A percentile compares a stretch with the other conserved stretches of the same genome.
These are phyloP conservation scores for Zapornia atra DNA, from an alignment of 2,113 vertebrate species.

Conservation along the genomic window DNA sequence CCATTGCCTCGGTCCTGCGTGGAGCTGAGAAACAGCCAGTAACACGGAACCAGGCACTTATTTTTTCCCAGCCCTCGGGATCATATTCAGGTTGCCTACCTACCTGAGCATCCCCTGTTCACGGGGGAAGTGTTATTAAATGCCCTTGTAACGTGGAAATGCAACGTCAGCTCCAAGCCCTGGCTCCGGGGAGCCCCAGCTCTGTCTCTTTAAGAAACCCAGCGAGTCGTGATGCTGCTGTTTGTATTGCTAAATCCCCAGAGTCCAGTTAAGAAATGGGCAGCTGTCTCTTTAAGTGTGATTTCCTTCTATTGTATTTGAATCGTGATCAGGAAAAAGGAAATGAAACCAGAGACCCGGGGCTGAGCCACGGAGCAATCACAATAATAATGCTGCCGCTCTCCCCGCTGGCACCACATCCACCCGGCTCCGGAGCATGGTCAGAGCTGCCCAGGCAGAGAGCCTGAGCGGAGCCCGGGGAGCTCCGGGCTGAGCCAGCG, in stretches of 20 bases:
- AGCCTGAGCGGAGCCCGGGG: background rate
- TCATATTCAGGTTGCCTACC: background rate
- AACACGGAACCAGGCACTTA: background rate
- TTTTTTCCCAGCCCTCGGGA: background rate
- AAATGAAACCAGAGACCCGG: slow-evolving; percentile 89
- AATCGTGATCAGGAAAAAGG: slow-evolving; percentile 98
- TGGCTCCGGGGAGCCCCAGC: background rate
- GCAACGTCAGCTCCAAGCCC: background rate
- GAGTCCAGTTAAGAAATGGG: slow-evolving; percentile 73
- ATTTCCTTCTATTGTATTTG: slow-evolving; percentile 98
- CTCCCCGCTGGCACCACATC: background rate
- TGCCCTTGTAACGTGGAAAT: background rate
- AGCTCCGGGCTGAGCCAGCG: background rate
- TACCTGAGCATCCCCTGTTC: background rate
- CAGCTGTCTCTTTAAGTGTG: slow-evolving; percentile 92
- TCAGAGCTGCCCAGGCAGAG: background rate
- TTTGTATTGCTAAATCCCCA: slow-evolving; percentile 66
- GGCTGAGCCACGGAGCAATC: slow-evolving; percentile 75
- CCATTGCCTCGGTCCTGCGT: background rate
- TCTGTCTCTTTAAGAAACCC: slow-evolving; percentile 74
- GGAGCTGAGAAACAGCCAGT: background rate
- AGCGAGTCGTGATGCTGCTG: slow-evolving; percentile 59
- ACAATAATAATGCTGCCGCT: background rate
- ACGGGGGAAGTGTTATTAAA: background rate
- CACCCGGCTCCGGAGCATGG: background rate